These are phyloP conservation scores for Mythimna albipuncta DNA, from an alignment of 2,888 invertebrate species.

Conservation along the genomic window DNA sequence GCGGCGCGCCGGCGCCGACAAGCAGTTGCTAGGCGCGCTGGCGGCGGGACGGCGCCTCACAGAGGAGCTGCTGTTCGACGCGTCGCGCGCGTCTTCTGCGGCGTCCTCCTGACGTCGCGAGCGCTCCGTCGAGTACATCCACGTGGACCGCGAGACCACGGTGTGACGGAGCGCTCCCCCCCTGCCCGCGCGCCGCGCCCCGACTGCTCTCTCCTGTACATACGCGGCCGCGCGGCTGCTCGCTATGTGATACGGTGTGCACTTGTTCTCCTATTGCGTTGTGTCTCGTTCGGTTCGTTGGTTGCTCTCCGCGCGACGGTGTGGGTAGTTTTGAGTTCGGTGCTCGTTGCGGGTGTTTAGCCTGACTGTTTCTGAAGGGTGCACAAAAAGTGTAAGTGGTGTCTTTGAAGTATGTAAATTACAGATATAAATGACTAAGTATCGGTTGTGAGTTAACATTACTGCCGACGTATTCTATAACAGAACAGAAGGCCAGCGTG, in stretches of 20 bases:
- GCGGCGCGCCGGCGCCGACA: slow-evolving; percentile 89
- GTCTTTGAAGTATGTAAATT: slow-evolving; percentile 4
- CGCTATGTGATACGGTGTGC: slow-evolving; percentile 60
- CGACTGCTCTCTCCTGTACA: slow-evolving; percentile 42
- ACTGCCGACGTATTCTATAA: slow-evolving; percentile 5
- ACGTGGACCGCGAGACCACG: slow-evolving; percentile 98
- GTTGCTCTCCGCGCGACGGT: slow-evolving; percentile 36
- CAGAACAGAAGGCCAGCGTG: not conserved
- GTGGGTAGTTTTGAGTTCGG: slow-evolving; percentile 22
- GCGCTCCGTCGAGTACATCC: slow-evolving; percentile 97
- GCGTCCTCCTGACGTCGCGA: slow-evolving; percentile 96
- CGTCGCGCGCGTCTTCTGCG: slow-evolving; percentile 89
- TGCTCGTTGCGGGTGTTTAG: slow-evolving; percentile 17
- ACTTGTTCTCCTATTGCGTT: slow-evolving; percentile 61
- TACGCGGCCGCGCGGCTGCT: slow-evolving; percentile 49
- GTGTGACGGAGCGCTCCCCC: slow-evolving; percentile 92
- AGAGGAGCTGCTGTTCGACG: slow-evolving; percentile 93
- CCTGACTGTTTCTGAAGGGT: slow-evolving; percentile 17
- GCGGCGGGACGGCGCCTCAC: slow-evolving; percentile 92
- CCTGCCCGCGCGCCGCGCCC: slow-evolving; percentile 39
- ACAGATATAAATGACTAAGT: not conserved
- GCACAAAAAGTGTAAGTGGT: slow-evolving; percentile 5
- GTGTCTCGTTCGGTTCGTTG: slow-evolving; percentile 40
- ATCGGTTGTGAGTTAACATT: slow-evolving; percentile 48
- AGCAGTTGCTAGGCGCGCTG: slow-evolving; percentile 91